A percentile compares a stretch with the other conserved stretches of the same genome.
These are phyloP conservation scores for Drosophila orena DNA, from an alignment of 1,140 invertebrate species.

Conservation along the genomic window DNA sequence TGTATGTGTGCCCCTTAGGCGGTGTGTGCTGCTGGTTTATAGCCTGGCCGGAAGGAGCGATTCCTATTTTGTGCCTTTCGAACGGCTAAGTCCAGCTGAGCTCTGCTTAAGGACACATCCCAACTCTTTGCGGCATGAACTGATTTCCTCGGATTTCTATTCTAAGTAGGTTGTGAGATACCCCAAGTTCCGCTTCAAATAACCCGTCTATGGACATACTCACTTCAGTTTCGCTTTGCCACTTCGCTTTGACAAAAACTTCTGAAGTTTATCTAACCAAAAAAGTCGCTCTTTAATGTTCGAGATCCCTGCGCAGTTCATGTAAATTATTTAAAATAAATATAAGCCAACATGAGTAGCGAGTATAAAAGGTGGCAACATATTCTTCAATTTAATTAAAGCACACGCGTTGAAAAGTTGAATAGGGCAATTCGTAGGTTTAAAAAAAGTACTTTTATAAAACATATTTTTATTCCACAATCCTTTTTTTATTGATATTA, in stretches of 20 bases:
- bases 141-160: slow-evolving; percentile 25
- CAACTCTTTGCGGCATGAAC: slow-evolving; percentile 31
- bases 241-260: no score
- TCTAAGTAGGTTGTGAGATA: not conserved
- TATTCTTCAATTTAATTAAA: no score
- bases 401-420: no score
- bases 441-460: no score
- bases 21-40: slow-evolving; percentile 7
- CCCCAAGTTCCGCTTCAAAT: slow-evolving; percentile 8
- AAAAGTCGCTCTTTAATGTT: not conserved
- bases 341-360: not conserved
- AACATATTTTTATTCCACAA: no score
- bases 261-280: not conserved
- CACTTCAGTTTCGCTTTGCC: not conserved
- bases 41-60: slow-evolving; percentile 2
- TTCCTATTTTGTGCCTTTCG: slow-evolving; percentile 6
- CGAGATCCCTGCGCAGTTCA: not conserved
- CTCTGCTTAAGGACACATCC: slow-evolving; percentile 32
- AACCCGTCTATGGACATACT: not conserved
- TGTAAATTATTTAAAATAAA: not conserved
- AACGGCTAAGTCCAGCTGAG: slow-evolving; percentile 33
- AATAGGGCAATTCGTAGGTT: no score
- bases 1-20: slow-evolving; percentile 3
- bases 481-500: no score
- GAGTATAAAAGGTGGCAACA: no score